phyloP scores from a whole-genome alignment of 2,888 invertebrate species.

The Byasa hedistus region DNA sequence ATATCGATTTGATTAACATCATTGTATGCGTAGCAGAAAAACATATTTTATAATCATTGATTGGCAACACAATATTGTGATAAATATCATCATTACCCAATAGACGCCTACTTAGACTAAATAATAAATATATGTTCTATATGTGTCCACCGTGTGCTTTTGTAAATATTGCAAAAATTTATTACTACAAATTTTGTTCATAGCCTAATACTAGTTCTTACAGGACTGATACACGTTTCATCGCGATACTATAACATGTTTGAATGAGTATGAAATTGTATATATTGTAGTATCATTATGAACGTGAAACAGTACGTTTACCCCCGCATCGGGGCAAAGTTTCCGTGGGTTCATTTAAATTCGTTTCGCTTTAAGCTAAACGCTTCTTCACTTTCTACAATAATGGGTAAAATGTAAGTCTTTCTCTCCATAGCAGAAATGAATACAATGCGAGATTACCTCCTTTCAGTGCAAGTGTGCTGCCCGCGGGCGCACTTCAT shows the following conservation, averaged over 20 bases:
- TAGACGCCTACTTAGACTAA: too few species aligned
- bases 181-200: too few species aligned
- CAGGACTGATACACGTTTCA: too few species aligned
- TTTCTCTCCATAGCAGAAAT: conserved; percentile 24
- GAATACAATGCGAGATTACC: conserved; percentile 43
- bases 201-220: too few species aligned
- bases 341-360: conserved; percentile 20
- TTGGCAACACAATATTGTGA: background rate
- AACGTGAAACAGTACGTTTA: background rate
- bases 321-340: conserved; percentile 8
- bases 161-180: too few species aligned
- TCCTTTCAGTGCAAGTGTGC: conserved; percentile 38
- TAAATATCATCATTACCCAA: too few species aligned
- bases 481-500: conserved; percentile 41
- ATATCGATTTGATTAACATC: background rate
- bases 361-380: conserved; percentile 25
- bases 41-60: background rate
- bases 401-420: conserved; percentile 30
- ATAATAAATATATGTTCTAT: too few species aligned
- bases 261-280: too few species aligned
- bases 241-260: too few species aligned
- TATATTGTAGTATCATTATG: too few species aligned
- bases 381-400: conserved; percentile 20
- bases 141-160: too few species aligned
- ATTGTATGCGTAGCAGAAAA: background rate